These are phyloP conservation scores for Babylonia areolata DNA, from an alignment of 1,140 invertebrate genomes.

Conservation along the genomic window DNA sequence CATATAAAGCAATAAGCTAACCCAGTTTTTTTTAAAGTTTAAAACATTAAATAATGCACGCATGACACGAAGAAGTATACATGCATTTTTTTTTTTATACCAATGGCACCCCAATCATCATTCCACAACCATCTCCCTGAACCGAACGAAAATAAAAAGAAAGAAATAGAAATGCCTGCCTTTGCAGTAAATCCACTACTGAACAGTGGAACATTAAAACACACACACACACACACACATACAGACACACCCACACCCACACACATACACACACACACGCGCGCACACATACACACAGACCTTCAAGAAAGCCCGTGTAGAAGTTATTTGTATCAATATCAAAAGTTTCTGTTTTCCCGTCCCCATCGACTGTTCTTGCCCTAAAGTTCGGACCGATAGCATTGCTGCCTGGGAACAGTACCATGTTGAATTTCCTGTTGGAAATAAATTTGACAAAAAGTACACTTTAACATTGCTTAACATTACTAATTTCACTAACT, in stretches of 20 bases:
- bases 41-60: no score
- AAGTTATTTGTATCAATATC: background rate
- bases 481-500: background rate
- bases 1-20: no score
- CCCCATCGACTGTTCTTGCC: background rate
- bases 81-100: no score
- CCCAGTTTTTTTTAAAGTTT: no score
- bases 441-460: background rate
- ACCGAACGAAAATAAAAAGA: no score
- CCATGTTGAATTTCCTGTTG: slow-evolving; percentile 12
- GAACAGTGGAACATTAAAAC: no score
- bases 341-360: background rate
- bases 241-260: background rate
- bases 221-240: background rate
- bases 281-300: background rate
- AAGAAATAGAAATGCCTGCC: no score
- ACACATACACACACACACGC: background rate
- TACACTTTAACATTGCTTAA: background rate
- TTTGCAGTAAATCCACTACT: no score
- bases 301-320: background rate
- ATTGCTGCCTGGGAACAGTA: background rate
- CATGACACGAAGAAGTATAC: no score
- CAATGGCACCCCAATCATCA: no score
- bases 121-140: no score
- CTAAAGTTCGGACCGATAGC: background rate